Conservation (phyloP, 1,140 invertebrate genomes). For the Neodiprion pinetum region DNA sequence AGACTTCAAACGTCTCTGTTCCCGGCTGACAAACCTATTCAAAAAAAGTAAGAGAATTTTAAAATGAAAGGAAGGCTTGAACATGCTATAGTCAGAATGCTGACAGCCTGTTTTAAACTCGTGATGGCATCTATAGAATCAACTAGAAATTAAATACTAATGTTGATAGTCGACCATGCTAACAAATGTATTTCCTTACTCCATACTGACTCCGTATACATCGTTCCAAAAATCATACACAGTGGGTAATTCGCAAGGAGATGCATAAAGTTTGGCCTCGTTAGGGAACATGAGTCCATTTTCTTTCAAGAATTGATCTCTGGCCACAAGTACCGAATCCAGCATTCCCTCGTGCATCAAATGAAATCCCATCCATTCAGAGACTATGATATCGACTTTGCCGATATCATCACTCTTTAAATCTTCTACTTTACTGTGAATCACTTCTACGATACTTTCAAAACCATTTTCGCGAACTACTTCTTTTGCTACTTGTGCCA, state of each 20-base stretch:
- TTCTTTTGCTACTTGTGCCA: slow-evolving; percentile 82
- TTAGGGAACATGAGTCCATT: slow-evolving; percentile 70
- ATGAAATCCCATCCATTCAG: slow-evolving; percentile 99
- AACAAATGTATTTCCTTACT: slow-evolving; percentile 74
- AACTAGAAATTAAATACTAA: no score
- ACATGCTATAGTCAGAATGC: neutral
- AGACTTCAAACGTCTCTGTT: slow-evolving; percentile 42
- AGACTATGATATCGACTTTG: slow-evolving; percentile 95
- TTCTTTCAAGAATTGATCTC: slow-evolving; percentile 84
- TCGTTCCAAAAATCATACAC: slow-evolving; percentile 87
- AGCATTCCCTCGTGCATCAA: slow-evolving; percentile 98
- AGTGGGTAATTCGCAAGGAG: slow-evolving; percentile 74
- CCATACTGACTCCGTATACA: slow-evolving; percentile 96
- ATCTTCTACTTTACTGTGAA: slow-evolving; percentile 88
- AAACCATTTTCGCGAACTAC: slow-evolving; percentile 78
- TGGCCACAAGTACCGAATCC: slow-evolving; percentile 88
- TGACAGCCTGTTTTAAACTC: no score
- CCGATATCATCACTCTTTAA: slow-evolving; percentile 70
- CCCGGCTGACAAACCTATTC: slow-evolving; percentile 45
- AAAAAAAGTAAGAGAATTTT: neutral
- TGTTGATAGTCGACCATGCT: no score
- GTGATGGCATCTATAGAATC: no score
- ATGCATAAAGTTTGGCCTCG: slow-evolving; percentile 46
- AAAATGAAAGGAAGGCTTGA: neutral
- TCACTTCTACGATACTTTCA: slow-evolving; percentile 67